Base-by-base conservation (phyloP, 2,113 vertebrate species). In the Suncus etruscus region DNA sequence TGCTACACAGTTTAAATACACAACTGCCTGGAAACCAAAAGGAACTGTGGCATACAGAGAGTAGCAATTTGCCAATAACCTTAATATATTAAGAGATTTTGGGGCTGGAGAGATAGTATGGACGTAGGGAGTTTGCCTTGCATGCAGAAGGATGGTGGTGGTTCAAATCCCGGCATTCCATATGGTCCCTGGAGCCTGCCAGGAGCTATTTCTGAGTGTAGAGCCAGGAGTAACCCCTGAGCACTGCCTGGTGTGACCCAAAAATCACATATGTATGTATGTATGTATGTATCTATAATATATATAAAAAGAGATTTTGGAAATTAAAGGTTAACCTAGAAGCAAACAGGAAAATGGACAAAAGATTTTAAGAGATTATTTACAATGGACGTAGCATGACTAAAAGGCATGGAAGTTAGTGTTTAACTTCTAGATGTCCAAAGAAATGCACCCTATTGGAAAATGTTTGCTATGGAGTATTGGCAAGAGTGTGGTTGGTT, bases 61-160 rank as follows among this genome's bases (percentile, higher is more conserved):
- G 83, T 72, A 74, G 31, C 51, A 81, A 66, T 65, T 16, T 39
- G 39, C 31, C 63, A 76, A 86, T 31, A 68, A 20, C 45, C 16
- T 72, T 54, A 48, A 65, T 92, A 76, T 45, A 76, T 61, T 83
- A 87, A 92, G 85, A 85, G 66, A 15, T 94, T 27, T 47, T 31
- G 15, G 70, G 39, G 39, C 39, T 39, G 39, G 39, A 39, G 39
- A 39, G 39, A 39, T 39, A 39, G 39, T 5, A 39, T 39, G 39
- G 39, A 39, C 5, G 39, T 39, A 39, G 39, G 39, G 39, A 39
- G 39, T 39, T 39, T 39, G 39, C 39, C 39, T 39, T 39, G 39
- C 39, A 39, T 39, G 39, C 39, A 39, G 39, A n/a, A n/a, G n/a
- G n/a, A n/a, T n/a, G 39, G 5, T 5, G 5, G 39, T 39, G 39